Evolutionary conservation across 2,888 invertebrate species (phyloP), one percentile per base, ranked within the genome.

Genomic region (Brachypalpus laphriformis): DNA sequence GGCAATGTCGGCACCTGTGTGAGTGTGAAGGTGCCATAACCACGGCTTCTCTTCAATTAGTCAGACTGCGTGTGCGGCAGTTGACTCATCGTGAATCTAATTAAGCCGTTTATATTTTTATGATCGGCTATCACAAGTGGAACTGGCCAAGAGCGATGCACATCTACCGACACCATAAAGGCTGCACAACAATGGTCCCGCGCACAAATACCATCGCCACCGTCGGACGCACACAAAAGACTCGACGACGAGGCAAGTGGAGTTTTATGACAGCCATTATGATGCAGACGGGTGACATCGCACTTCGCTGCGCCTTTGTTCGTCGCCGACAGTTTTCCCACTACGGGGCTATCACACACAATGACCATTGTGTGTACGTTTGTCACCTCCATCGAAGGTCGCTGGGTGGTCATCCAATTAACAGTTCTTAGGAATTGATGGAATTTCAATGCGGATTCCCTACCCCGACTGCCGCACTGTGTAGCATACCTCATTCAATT

Each of bases 31-130:
- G 85, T 85, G 83, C 70, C 68, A 70, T 59, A 80, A 65, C 51
- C 80, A 59, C 20, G 42, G 68, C 74, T 75, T 75, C 81, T 37
- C 70, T 85, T 81, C 81, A 85, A 85, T 85, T 85, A 85, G 81
- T 85, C 81, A 80, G 75, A 76, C 75, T 80, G 85, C 81, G 81
- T 80, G 80, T 83, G 83, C 83, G 85, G 75, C 81, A 76, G 81
- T 85, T 85, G 85, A 85, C 81, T 85, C 85, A 85, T 71, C 71
- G 85, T 76, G 76, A 81, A 85, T 85, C 65, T 85, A 85, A 85
- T 85, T 85, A 85, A 85, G 81, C 75, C 85, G 81, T 85, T 81
- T 85, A 85, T 85, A 70, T 81, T 85, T 85, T 85, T 85, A 85
- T 85, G 81, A 85, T 76, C 81, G 81, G 70, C 66, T 65, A 76